These are phyloP conservation scores for Drosophila diplacantha DNA, from an alignment of 2,888 invertebrate genomes.

Conservation along the genomic window DNA sequence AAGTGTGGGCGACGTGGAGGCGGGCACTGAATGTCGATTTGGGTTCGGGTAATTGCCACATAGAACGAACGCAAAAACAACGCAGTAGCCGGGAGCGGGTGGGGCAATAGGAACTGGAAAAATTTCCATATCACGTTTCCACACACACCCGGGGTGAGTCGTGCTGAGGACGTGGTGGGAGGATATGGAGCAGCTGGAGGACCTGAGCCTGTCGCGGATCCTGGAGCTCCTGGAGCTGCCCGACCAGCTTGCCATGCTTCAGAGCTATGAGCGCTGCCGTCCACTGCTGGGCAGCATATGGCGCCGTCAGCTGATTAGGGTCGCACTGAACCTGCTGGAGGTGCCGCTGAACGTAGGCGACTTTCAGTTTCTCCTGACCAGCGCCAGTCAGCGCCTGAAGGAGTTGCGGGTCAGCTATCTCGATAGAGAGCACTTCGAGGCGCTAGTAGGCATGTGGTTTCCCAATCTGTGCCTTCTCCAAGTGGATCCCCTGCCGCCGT, in stretches of 20 bases:
- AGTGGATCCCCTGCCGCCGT: conserved; percentile 56
- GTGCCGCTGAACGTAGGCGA: conserved; percentile 31
- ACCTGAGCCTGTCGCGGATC: conserved; percentile 52
- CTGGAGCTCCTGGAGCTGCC: conserved; percentile 41
- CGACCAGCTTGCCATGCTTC: conserved; percentile 58
- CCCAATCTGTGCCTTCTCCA: conserved; percentile 54
- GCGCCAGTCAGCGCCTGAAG: conserved; percentile 24
- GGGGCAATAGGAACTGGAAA: conserved; percentile 1
- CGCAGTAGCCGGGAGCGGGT: conserved; percentile 24
- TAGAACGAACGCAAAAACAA: conserved; percentile 3
- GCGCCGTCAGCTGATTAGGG: conserved; percentile 42
- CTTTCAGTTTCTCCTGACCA: conserved; percentile 42
- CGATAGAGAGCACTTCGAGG: conserved; percentile 43
- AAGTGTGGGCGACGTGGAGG: conserved; percentile 45
- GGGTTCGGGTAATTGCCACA: conserved; percentile 1
- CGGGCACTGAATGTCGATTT: neutral
- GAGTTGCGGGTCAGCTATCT: conserved; percentile 43
- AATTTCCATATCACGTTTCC: conserved; percentile 15
- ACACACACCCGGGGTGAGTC: neutral
- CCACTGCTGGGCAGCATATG: conserved; percentile 48
- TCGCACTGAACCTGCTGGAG: conserved; percentile 53
- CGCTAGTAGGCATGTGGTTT: conserved; percentile 38
- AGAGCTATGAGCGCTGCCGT: conserved; percentile 45
- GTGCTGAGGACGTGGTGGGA: conserved; percentile 1
- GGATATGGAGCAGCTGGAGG: conserved; percentile 57